Conservation (phyloP, 1,140 invertebrate species). For the Bombus pyrosoma region DNA sequence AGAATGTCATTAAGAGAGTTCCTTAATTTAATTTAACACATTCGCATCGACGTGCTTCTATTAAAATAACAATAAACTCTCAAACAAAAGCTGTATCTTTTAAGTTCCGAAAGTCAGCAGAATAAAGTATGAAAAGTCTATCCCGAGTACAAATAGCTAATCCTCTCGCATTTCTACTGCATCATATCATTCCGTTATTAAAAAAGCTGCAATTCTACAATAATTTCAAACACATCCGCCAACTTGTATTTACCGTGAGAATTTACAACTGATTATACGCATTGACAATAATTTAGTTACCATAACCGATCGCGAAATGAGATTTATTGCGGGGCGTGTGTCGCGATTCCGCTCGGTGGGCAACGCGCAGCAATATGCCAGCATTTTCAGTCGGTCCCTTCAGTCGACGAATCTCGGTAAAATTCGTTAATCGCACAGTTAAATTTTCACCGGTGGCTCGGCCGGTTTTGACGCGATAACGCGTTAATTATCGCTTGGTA, state of each 20-base stretch:
- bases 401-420: neutral
- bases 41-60: no score
- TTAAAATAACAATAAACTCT: no score
- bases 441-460: constrained; percentile 54
- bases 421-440: constrained; percentile 68
- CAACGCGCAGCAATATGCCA: constrained; percentile 8
- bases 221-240: neutral
- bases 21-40: no score
- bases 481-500: constrained; percentile 67
- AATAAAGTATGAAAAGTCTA: no score
- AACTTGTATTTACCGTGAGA: neutral
- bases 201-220: neutral
- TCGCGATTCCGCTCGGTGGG: neutral
- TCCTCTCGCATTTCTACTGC: no score
- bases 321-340: neutral
- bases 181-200: neutral
- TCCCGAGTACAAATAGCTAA: no score
- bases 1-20: no score
- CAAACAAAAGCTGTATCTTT: no score
- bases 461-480: constrained; percentile 68
- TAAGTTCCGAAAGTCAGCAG: no score
- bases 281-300: neutral
- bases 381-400: constrained; percentile 11
- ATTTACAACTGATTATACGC: constrained; percentile 7
- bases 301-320: neutral